Evolutionary conservation across 2,113 vertebrate species (phyloP).

Genomic region (human): DNA sequence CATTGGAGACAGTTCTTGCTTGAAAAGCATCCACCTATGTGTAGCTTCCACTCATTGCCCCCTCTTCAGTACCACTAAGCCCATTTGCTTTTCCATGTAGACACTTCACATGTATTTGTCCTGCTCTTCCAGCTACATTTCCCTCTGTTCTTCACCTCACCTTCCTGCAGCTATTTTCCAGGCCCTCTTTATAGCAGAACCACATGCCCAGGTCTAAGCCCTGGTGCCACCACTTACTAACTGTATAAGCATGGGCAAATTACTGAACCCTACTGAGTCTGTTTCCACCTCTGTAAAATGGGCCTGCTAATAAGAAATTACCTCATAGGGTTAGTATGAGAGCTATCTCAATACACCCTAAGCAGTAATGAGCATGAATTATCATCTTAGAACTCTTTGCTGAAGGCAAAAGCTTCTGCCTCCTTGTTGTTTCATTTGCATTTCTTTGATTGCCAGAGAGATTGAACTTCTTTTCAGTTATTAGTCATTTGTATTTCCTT

Average conservation of each 20-base stretch:
- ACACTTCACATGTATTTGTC: not conserved
- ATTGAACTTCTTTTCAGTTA: not conserved
- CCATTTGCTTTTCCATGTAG: not conserved
- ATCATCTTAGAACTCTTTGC: not conserved
- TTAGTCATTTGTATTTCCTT: slow-evolving; percentile 14
- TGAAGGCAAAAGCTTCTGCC: not conserved
- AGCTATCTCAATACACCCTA: not conserved
- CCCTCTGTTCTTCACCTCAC: not conserved
- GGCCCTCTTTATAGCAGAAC: not conserved
- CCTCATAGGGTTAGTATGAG: not conserved
- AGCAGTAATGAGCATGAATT: not conserved
- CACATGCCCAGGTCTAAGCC: not conserved
- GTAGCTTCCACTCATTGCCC: not conserved
- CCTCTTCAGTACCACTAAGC: not conserved
- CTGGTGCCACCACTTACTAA: not conserved
- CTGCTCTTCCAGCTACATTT: not conserved
- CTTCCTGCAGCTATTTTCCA: not conserved
- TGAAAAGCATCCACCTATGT: not conserved
- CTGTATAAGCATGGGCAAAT: not conserved
- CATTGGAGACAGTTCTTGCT: not conserved
- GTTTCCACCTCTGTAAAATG: not conserved
- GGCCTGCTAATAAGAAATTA: not conserved
- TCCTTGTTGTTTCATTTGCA: not conserved
- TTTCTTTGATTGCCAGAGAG: not conserved
- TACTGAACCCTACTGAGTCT: not conserved